Percentiles rank a stretch among this genome's conserved stretches.
phyloP scores from a whole-genome alignment of 2,797 vertebrate species.

The Sylvia borin region DNA sequence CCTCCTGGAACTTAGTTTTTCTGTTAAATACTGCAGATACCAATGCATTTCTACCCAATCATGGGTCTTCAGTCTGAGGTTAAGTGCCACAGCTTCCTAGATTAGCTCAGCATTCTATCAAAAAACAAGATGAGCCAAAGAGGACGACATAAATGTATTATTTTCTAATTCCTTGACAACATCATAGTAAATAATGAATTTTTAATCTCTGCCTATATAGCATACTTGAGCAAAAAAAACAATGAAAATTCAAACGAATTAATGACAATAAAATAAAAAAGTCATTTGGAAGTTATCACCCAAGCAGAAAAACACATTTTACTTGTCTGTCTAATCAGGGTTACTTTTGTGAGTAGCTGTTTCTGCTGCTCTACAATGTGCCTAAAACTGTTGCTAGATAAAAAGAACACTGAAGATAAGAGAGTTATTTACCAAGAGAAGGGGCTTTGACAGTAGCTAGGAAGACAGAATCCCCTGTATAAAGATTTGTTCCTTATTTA shows the following conservation, averaged over 20 bases:
- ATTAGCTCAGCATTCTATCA: background rate
- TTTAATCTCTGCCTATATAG: background rate
- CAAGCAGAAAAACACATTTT: background rate
- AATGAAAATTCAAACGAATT: background rate
- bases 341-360: background rate
- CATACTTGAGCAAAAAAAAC: background rate
- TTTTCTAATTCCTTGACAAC: background rate
- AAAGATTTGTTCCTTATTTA: background rate
- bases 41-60: background rate
- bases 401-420: background rate
- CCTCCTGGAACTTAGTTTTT: background rate
- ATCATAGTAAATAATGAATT: background rate
- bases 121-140: background rate
- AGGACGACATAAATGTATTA: background rate
- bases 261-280: background rate
- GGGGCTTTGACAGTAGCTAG: background rate
- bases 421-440: background rate
- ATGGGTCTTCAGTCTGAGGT: background rate
- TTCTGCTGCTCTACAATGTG: background rate
- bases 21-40: background rate
- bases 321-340: background rate
- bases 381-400: background rate
- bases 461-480: background rate
- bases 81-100: background rate
- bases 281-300: background rate